A percentile compares a stretch with the other conserved stretches of the same genome.
These are phyloP conservation scores for Marcusenius ussheri DNA, from an alignment of 2,113 vertebrate species.

Conservation along the genomic window DNA sequence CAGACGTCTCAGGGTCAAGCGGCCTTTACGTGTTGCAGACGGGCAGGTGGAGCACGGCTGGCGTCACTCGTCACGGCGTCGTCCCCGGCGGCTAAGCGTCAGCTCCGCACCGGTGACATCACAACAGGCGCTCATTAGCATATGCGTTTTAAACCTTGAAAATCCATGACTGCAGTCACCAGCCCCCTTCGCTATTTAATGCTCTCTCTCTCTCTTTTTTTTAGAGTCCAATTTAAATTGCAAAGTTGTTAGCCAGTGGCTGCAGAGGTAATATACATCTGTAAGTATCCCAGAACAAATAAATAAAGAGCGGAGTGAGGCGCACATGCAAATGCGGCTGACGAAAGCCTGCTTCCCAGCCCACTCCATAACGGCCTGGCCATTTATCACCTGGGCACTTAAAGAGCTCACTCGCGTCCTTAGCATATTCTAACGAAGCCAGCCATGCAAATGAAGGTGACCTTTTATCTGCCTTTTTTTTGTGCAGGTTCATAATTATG, in stretches of 20 bases:
- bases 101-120: neutral
- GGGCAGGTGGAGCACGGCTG: neutral
- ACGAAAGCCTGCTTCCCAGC: constrained; percentile 80
- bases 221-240: constrained; percentile 48
- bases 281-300: constrained; percentile 68
- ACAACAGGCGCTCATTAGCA: neutral
- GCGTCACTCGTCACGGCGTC: neutral
- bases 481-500: constrained; percentile 92
- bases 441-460: constrained; percentile 97
- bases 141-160: neutral
- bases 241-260: constrained; percentile 55
- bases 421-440: constrained; percentile 99
- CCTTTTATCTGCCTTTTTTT: constrained; percentile 70
- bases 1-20: neutral
- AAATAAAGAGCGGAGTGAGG: constrained; percentile 49
- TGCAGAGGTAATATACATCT: constrained; percentile 62
- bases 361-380: constrained; percentile 74
- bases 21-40: neutral
- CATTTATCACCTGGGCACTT: constrained; percentile 96
- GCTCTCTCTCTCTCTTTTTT: constrained; percentile 45
- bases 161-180: neutral
- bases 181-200: neutral
- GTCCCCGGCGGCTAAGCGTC: neutral
- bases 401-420: constrained; percentile 87
- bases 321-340: constrained; percentile 91